These are phyloP conservation scores for Cichladusa arquata DNA, from an alignment of 2,113 vertebrate genomes.

Conservation along the genomic window DNA sequence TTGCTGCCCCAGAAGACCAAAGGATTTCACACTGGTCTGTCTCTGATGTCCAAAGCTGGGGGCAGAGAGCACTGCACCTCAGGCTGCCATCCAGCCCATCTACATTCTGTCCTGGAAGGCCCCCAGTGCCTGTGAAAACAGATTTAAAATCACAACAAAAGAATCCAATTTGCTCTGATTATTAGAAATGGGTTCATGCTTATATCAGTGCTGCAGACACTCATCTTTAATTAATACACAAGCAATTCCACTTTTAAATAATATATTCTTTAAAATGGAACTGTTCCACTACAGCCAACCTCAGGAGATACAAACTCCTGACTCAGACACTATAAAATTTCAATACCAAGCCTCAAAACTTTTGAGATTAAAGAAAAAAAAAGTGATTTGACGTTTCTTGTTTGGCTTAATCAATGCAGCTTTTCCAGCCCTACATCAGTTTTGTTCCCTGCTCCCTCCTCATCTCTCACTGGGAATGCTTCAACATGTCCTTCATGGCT, in stretches of 20 bases:
- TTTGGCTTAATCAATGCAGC: not conserved
- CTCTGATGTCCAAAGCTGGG: not conserved
- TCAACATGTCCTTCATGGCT: fast-evolving
- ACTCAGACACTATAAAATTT: not conserved
- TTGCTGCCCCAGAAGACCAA: not conserved
- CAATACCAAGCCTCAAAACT: not conserved
- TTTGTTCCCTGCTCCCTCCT: not conserved
- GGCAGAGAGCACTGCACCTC: not conserved
- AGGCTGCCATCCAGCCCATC: not conserved
- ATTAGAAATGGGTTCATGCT: not conserved
- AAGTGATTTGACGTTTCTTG: not conserved
- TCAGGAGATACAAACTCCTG: not conserved
- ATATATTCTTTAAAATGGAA: constrained; percentile 36
- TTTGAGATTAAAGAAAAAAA: not conserved
- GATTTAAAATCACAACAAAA: not conserved
- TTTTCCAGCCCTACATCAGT: not conserved
- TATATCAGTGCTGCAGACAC: not conserved
- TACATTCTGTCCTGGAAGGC: not conserved
- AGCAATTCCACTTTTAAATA: constrained; percentile 34
- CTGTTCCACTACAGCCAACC: not conserved
- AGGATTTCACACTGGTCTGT: not conserved
- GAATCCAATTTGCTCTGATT: not conserved
- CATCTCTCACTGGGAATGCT: not conserved
- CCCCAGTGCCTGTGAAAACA: not conserved
- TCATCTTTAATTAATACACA: constrained; percentile 47